Evolutionary conservation across 1,140 invertebrate species (phyloP), one percentile per base, ranked within the genome.

Genomic region (Mizuhopecten yessoensis): DNA sequence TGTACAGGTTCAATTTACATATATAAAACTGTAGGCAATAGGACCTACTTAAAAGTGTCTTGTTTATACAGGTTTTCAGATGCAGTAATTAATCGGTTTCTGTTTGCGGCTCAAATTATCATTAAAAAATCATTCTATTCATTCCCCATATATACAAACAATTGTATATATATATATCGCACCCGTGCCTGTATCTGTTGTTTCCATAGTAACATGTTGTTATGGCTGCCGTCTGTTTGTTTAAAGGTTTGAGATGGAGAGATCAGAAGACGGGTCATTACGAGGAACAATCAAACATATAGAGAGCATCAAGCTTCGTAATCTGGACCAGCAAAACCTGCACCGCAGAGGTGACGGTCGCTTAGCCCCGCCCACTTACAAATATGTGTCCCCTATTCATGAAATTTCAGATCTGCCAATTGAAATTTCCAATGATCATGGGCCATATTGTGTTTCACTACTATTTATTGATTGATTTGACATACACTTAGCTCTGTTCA

Each of bases 211-310:
- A 75, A 29, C 23, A 29, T 75, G 57, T 75, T 75, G 57, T 75
- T 75, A 75, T 75, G 57, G 23, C 57, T 75, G 57, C 5, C 57
- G n/a, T 75, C 36, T 90, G 33, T 92, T 89, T 89, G 88, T 88
- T 94, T 94, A 0, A 96, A 98, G 98, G 97, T 98, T 98, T 97
- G 98, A 98, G 96, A 98, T 98, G 97, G 96, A 98, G 87, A 98
- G 98, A 96, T 23, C 23, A 0, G 97, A 97, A 33, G 98, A 98
- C 95, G 98, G 98, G 0, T 97, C 98, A 33, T 97, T 98, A 92
- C 97, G 97, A 93, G 98, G 98, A 33, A 97, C 97, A 0, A 96
- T 98, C n/a, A 98, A 98, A 96, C 96, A 97, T 86, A 97, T 98
- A 89, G 97, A 98, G 94, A 97, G 97, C 57, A 94, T 97, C 90